A percentile compares a stretch with the other conserved stretches of the same genome.
Evolutionary conservation across 2,797 vertebrate species (phyloP).

Genomic region (Leontocebus nigricollis): DNA sequence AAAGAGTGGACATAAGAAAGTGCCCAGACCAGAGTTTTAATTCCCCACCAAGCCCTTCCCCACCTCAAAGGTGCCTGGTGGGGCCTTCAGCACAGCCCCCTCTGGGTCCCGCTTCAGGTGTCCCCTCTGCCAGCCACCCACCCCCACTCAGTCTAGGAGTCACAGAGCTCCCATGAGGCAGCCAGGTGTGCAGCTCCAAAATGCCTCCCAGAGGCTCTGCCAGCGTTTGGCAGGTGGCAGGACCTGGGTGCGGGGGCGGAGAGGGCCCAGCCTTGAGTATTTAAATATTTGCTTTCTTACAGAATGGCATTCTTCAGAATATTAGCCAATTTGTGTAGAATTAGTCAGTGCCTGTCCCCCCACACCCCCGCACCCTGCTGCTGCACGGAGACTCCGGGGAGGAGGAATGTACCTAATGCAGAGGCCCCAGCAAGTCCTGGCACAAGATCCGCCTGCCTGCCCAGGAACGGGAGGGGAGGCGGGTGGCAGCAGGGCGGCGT

Average conservation of each 20-base stretch:
- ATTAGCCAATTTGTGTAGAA: slow-evolving; percentile 82
- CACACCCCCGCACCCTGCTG: not conserved
- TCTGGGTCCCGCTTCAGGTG: not conserved
- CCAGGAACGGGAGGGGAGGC: not conserved
- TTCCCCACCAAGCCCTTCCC: not conserved
- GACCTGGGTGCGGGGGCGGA: not conserved
- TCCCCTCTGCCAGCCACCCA: not conserved
- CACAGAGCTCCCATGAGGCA: not conserved
- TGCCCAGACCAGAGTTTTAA: not conserved
- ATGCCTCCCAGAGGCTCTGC: not conserved
- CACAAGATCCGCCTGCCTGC: not conserved
- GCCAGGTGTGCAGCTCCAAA: not conserved
- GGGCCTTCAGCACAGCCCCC: not conserved
- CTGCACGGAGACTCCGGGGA: slow-evolving; percentile 36
- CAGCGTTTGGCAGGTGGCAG: slow-evolving; percentile 9
- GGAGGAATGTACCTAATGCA: slow-evolving; percentile 11
- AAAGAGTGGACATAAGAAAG: not conserved
- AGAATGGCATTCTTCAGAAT: slow-evolving; percentile 80
- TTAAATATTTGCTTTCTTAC: slow-evolving; percentile 78
- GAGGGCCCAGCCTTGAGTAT: slow-evolving; percentile 57
- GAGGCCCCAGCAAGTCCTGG: slow-evolving; percentile 62
- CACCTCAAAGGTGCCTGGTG: not conserved
- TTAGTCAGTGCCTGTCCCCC: slow-evolving; percentile 74
- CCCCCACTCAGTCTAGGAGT: not conserved
- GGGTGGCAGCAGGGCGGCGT: not conserved